Conservation (phyloP, 2,888 invertebrate genomes). For the Celastrina argiolus region DNA sequence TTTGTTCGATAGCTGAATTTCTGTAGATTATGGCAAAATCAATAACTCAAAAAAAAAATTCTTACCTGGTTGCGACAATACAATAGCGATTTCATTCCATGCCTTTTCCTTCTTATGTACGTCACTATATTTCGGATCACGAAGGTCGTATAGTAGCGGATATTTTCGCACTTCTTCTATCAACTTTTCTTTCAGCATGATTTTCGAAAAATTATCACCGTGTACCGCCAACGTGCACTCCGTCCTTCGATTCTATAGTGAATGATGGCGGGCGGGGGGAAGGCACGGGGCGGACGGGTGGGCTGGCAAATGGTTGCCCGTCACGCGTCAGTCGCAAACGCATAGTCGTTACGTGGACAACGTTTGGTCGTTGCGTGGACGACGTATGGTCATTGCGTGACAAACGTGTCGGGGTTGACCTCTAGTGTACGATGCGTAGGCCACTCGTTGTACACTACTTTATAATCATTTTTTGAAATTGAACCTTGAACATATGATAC, state of each 20-base stretch:
- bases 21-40: slow-evolving; percentile 10
- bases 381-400: slow-evolving; percentile 10
- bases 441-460: slow-evolving; percentile 8
- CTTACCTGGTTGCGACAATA: slow-evolving; percentile 23
- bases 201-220: slow-evolving; percentile 13
- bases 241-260: slow-evolving; percentile 10
- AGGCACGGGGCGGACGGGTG: slow-evolving; percentile 10
- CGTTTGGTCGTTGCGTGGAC: slow-evolving; percentile 8
- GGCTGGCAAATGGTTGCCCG: slow-evolving; percentile 10
- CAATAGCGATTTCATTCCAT: slow-evolving; percentile 25
- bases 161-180: slow-evolving; percentile 29
- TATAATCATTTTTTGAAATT: slow-evolving; percentile 10
- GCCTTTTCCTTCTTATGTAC: slow-evolving; percentile 23
- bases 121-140: slow-evolving; percentile 26
- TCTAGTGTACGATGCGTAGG: slow-evolving; percentile 10
- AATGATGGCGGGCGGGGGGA: slow-evolving; percentile 10
- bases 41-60: slow-evolving; percentile 8
- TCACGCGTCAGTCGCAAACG: slow-evolving; percentile 8
- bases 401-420: slow-evolving; percentile 10
- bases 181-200: slow-evolving; percentile 29
- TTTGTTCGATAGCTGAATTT: slow-evolving; percentile 8
- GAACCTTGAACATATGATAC: slow-evolving; percentile 8
- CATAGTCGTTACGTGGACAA: slow-evolving; percentile 10
- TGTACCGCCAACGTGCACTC: slow-evolving; percentile 8
- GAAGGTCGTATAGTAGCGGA: slow-evolving; percentile 27